Evolutionary conservation across 2,113 vertebrate species (phyloP).

Genomic region (Sander lucioperca): DNA sequence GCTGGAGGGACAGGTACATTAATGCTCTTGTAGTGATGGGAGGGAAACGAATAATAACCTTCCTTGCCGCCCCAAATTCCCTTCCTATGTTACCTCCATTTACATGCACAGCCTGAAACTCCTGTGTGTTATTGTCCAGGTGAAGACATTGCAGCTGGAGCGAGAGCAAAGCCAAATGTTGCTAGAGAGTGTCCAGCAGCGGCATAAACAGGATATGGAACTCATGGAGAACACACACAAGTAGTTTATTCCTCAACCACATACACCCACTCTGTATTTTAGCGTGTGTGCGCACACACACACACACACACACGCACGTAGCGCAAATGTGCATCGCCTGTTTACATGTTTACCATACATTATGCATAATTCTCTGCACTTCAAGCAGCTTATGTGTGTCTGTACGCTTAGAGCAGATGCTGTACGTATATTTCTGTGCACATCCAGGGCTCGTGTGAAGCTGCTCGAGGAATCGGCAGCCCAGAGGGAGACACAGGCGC

Average conservation of each 20-base stretch:
- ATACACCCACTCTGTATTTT: neutral
- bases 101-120: neutral
- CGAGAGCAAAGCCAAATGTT: constrained; percentile 84
- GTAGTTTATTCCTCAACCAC: constrained; percentile 64
- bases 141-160: constrained; percentile 87
- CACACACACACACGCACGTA: neutral
- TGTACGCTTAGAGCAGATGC: neutral
- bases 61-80: too few relatives aligned
- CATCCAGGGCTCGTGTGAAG: constrained; percentile 85
- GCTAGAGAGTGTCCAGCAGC: constrained; percentile 86
- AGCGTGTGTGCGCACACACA: constrained; percentile 22
- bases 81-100: neutral
- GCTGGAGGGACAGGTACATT: constrained; percentile 88
- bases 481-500: constrained; percentile 81
- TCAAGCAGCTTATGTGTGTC: too few relatives aligned
- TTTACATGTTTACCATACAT: constrained; percentile 1
- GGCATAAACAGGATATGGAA: constrained; percentile 86
- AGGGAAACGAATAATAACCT: neutral
- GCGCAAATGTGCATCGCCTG: neutral
- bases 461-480: constrained; percentile 84
- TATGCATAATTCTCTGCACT: neutral
- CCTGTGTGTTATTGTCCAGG: constrained; percentile 72
- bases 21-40: neutral
- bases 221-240: constrained; percentile 88
- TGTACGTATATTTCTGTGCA: neutral